Percentiles rank a stretch among this genome's conserved stretches.
These are phyloP conservation scores for Xerus rutilus DNA, from an alignment of 2,797 vertebrate genomes.

Conservation along the genomic window DNA sequence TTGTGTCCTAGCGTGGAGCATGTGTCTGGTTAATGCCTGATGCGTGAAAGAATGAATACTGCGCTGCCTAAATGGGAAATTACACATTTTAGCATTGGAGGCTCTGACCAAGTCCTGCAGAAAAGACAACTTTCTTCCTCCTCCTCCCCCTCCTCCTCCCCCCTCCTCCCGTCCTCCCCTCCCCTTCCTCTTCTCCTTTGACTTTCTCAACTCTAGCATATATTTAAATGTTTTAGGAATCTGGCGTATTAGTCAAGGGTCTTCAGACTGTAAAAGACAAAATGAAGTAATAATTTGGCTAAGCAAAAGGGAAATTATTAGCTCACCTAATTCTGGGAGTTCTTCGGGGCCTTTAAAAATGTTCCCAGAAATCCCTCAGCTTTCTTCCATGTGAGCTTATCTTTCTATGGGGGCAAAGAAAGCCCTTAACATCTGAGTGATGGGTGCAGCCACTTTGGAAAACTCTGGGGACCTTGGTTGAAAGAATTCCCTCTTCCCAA, in stretches of 20 bases:
- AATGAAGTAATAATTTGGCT: not conserved
- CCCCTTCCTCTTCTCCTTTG: not conserved
- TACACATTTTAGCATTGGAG: not conserved
- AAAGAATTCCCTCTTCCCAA: not conserved
- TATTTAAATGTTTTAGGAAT: not conserved
- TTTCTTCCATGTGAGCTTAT: not conserved
- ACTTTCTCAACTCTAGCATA: not conserved
- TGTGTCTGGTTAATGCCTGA: not conserved
- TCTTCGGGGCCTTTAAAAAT: conserved; percentile 3
- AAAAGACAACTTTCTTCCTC: not conserved
- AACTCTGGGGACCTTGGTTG: not conserved
- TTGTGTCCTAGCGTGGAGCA: not conserved
- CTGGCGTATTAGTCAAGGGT: not conserved
- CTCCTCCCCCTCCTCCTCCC: no score
- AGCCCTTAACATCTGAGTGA: no score
- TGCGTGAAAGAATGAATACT: not conserved
- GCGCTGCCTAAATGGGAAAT: not conserved
- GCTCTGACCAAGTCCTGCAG: not conserved
- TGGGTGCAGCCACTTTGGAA: no score
- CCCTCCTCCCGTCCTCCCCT: no score
- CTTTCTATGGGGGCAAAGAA: not conserved
- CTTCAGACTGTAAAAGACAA: not conserved
- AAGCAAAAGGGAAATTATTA: not conserved
- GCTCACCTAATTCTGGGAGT: not conserved
- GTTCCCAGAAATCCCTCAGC: not conserved